These are phyloP conservation scores for Ophthalmolycus amberensis DNA, from an alignment of 2,113 vertebrate species.

Conservation along the genomic window DNA sequence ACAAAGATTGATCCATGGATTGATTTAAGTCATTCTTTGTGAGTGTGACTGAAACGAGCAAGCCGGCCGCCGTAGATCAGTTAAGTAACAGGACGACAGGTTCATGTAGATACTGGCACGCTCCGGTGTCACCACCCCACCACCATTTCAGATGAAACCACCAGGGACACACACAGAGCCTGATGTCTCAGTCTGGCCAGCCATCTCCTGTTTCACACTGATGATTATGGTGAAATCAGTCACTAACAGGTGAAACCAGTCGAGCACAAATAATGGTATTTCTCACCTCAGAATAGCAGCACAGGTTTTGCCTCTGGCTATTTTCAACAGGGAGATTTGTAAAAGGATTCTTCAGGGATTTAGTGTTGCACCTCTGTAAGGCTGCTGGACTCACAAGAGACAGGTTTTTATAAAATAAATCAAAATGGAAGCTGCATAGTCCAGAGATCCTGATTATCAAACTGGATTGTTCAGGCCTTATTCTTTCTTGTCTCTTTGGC, in stretches of 20 bases:
- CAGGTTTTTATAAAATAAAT: not conserved
- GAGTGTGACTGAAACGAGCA: slow-evolving; percentile 38
- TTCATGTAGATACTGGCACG: slow-evolving; percentile 51
- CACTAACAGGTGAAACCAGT: slow-evolving; percentile 75
- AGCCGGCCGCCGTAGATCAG: slow-evolving; percentile 16
- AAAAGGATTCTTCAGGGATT: not conserved
- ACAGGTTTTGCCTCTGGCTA: slow-evolving; percentile 29
- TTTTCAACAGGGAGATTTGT: slow-evolving; percentile 3
- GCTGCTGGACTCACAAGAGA: not conserved
- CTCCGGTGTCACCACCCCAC: slow-evolving; percentile 21
- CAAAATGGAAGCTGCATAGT: not conserved
- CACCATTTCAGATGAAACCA: slow-evolving; percentile 55
- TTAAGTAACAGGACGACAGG: slow-evolving; percentile 58
- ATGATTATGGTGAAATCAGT: slow-evolving; percentile 71
- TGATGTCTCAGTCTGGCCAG: slow-evolving; percentile 72
- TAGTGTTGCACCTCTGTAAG: not conserved
- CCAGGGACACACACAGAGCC: slow-evolving; percentile 44
- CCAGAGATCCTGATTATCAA: not conserved
- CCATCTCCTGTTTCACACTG: slow-evolving; percentile 63
- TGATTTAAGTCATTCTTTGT: slow-evolving; percentile 49
- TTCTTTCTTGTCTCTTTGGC: not conserved
- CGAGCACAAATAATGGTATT: slow-evolving; percentile 75
- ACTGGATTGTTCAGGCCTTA: not conserved
- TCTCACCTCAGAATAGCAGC: slow-evolving; percentile 59
- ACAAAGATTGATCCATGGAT: slow-evolving; percentile 14